Percentiles rank a stretch among this genome's conserved stretches.
phyloP scores from a whole-genome alignment of 2,113 vertebrate genomes.

The Podilymbus podiceps region DNA sequence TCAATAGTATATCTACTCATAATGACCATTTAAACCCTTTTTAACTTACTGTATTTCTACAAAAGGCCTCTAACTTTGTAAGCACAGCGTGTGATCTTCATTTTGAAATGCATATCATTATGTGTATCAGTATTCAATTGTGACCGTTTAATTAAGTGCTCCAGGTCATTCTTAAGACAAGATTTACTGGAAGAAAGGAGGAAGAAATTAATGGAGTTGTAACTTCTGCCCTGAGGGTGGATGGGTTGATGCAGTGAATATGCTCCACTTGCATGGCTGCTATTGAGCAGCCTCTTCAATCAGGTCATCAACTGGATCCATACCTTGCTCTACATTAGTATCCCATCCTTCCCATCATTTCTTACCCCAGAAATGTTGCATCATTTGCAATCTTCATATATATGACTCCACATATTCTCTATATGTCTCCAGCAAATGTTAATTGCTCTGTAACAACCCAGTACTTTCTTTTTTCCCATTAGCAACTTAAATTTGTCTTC shows the following conservation, averaged over 20 bases:
- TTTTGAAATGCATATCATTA: background rate
- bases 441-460: background rate
- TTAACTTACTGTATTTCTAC: background rate
- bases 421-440: background rate
- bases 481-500: background rate
- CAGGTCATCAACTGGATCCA: background rate
- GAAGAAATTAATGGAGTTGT: background rate
- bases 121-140: background rate
- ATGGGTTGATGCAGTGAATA: background rate
- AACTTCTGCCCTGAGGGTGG: background rate
- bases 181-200: background rate
- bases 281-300: background rate
- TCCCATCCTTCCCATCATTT: background rate
- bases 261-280: background rate
- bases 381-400: background rate
- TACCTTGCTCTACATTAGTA: background rate
- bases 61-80: background rate
- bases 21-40: background rate
- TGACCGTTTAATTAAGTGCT: constrained; percentile 13
- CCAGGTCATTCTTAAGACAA: background rate
- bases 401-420: background rate
- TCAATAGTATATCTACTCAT: background rate
- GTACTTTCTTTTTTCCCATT: background rate
- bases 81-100: background rate
- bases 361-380: background rate